Evolutionary conservation across 2,888 invertebrate genomes (phyloP).

Genomic region (Cryptocephalus moraei): DNA sequence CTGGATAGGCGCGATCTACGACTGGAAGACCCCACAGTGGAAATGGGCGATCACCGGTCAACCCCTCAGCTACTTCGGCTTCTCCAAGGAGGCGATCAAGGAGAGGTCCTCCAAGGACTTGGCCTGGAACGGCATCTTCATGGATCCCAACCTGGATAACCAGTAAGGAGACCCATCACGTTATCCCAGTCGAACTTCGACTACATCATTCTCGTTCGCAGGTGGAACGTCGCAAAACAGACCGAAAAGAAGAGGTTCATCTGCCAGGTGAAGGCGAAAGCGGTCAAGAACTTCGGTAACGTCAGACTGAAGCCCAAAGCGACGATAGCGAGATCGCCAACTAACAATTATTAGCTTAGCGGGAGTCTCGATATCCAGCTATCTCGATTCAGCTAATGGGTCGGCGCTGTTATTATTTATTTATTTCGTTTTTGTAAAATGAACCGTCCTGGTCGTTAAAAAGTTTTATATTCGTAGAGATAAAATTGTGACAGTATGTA

Average conservation of each 20-base stretch:
- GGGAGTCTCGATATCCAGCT: too few relatives aligned
- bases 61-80: conserved; percentile 59
- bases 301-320: conserved; percentile 11
- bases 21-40: conserved; percentile 59
- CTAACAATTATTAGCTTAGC: background rate
- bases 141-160: conserved; percentile 46
- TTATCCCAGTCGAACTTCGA: background rate
- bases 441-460: too few relatives aligned
- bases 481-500: too few relatives aligned
- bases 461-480: too few relatives aligned
- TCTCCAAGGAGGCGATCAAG: conserved; percentile 47
- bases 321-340: conserved; percentile 1
- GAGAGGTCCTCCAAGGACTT: conserved; percentile 40
- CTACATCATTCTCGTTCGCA: conserved; percentile 26
- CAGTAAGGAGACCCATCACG: conserved; percentile 18
- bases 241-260: conserved; percentile 51
- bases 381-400: too few relatives aligned
- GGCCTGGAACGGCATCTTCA: conserved; percentile 58
- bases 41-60: conserved; percentile 65
- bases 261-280: conserved; percentile 45
- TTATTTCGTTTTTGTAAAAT: too few relatives aligned
- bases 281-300: conserved; percentile 16
- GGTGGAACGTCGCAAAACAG: conserved; percentile 56
- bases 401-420: too few relatives aligned
- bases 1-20: conserved; percentile 74